A percentile compares a stretch with the other conserved stretches of the same genome.
Conservation (phyloP, 2,888 invertebrate genomes). For the Acrobasis consociella region DNA sequence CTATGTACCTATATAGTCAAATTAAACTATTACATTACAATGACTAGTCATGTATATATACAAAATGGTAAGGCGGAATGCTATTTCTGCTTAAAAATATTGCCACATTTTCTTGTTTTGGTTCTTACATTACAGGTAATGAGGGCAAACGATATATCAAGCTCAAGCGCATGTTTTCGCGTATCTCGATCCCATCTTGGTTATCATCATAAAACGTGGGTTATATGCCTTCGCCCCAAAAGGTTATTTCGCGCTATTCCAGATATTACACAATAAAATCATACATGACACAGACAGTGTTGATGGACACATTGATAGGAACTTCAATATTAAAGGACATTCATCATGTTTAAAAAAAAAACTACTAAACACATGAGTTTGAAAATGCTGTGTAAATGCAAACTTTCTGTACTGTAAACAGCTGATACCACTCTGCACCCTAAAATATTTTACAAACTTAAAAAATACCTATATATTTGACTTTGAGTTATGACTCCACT, state of each 20-base stretch:
- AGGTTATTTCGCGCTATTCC: not conserved
- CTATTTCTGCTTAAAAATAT: slow-evolving; percentile 10
- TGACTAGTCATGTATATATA: slow-evolving; percentile 18
- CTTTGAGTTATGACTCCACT: too few species aligned
- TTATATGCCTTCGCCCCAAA: too few species aligned
- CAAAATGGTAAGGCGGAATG: slow-evolving; percentile 18
- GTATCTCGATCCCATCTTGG: too few species aligned
- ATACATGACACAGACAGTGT: slow-evolving; percentile 14
- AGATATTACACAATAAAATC: not conserved
- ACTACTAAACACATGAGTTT: not conserved
- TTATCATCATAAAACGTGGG: too few species aligned
- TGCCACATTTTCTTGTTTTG: not conserved
- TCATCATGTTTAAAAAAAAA: not conserved
- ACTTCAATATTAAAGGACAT: not conserved
- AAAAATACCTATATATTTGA: too few species aligned
- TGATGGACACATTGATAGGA: slow-evolving; percentile 13
- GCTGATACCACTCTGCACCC: not conserved
- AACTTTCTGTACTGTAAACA: not conserved
- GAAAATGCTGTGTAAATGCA: slow-evolving; percentile 14
- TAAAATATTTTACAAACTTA: not conserved
- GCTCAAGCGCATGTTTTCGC: too few species aligned
- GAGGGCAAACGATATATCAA: too few species aligned
- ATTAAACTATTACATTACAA: slow-evolving; percentile 5
- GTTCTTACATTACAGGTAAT: too few species aligned
- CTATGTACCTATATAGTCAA: not conserved